phyloP scores from a whole-genome alignment of 2,113 vertebrate species.

The Eudyptes chrysolophus region DNA sequence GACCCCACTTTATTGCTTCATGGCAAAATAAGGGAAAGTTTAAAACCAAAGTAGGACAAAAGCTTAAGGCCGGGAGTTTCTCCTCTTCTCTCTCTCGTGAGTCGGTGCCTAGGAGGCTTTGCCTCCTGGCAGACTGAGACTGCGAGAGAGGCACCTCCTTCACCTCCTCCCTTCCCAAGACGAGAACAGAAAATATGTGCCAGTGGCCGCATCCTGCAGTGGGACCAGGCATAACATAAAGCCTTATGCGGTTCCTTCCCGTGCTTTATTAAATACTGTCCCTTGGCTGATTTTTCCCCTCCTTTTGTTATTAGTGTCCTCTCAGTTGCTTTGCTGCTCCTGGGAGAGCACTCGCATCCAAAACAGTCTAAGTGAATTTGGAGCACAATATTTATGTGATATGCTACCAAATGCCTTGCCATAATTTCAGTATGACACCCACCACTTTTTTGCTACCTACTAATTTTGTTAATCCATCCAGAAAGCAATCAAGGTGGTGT shows the following conservation, averaged over 20 bases:
- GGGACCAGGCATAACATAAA: neutral
- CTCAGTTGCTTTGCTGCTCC: neutral
- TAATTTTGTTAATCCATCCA: neutral
- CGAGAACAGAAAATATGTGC: neutral
- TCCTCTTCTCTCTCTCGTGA: neutral
- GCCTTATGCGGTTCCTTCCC: neutral
- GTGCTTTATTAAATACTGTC: neutral
- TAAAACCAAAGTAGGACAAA: neutral
- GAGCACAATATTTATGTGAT: neutral
- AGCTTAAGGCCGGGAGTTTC: neutral
- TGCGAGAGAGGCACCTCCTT: accelerated
- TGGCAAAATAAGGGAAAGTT: neutral
- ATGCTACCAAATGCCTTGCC: neutral
- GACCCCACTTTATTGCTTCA: neutral
- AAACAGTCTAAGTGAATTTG: neutral
- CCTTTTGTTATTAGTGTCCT: neutral
- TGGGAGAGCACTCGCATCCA: neutral
- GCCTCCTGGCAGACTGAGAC: neutral
- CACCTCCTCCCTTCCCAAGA: neutral
- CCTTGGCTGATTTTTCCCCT: neutral
- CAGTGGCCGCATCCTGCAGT: accelerated
- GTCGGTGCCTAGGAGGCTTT: neutral
- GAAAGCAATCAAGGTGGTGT: neutral
- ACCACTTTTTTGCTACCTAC: neutral
- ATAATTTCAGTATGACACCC: neutral